Percentiles rank a stretch among this genome's conserved stretches.
Conservation (phyloP, 2,797 vertebrate genomes). For the Muscicapa striata region DNA sequence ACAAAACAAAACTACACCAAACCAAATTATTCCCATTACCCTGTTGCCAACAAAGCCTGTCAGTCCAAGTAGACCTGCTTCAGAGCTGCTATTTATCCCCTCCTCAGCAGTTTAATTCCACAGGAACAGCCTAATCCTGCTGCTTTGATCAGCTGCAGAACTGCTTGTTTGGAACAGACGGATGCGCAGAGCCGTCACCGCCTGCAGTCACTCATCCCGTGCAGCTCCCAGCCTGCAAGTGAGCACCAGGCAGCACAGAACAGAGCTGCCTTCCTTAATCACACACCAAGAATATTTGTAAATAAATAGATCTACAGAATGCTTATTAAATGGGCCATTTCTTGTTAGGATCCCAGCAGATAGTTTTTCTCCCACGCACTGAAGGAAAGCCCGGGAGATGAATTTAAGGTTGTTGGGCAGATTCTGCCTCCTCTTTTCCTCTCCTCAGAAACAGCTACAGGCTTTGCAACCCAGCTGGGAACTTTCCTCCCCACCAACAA, state of each 20-base stretch:
- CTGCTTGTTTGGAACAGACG: not conserved
- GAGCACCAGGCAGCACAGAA: not conserved
- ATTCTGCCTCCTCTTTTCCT: not conserved
- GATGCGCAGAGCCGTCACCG: not conserved
- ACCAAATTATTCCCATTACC: not conserved
- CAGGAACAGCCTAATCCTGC: conserved; percentile 8
- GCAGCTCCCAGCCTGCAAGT: not conserved
- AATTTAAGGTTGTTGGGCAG: not conserved
- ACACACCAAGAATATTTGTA: not conserved
- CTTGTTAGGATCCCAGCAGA: not conserved
- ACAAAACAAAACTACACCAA: no score
- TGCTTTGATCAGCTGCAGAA: conserved; percentile 36
- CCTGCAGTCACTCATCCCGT: not conserved
- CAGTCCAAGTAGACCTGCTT: conserved; percentile 10
- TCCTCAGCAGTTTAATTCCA: not conserved
- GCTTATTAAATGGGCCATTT: not conserved
- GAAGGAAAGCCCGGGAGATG: not conserved
- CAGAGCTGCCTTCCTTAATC: not conserved
- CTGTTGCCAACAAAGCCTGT: not conserved
- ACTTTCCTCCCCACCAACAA: not conserved
- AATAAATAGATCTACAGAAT: not conserved
- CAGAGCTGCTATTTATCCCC: not conserved
- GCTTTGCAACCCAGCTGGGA: not conserved
- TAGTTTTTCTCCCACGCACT: not conserved
- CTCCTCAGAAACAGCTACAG: not conserved